A percentile compares a stretch with the other conserved stretches of the same genome.
Conservation (phyloP, 2,888 invertebrate genomes). For the Lingula anatina region DNA sequence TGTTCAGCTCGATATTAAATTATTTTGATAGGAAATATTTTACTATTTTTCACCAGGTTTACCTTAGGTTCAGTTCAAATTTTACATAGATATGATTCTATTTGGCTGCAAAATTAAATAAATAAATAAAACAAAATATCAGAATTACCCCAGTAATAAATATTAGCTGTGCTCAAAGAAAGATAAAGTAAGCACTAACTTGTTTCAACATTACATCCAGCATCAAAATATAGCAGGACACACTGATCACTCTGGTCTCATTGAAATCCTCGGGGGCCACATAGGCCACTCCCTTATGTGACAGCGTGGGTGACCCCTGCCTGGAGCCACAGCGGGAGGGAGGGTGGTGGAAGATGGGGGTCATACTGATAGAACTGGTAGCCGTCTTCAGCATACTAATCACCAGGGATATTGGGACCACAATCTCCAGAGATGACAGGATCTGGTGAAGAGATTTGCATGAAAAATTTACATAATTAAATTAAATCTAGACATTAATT, state of each 20-base stretch:
- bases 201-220: slow-evolving; percentile 91
- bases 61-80: too few species aligned
- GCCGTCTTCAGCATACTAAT: slow-evolving; percentile 75
- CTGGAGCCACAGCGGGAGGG: background rate
- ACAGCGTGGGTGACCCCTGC: background rate
- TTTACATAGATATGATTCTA: too few species aligned
- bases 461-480: slow-evolving; percentile 1
- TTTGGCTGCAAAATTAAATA: too few species aligned
- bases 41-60: too few species aligned
- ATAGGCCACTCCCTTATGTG: background rate
- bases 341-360: too few species aligned
- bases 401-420: slow-evolving; percentile 79
- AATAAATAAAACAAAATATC: too few species aligned
- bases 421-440: slow-evolving; percentile 81
- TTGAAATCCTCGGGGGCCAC: background rate
- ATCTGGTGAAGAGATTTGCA: too few species aligned
- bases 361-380: background rate
- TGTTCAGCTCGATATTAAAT: too few species aligned
- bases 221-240: slow-evolving; percentile 96
- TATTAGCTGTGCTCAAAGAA: too few species aligned
- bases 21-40: too few species aligned
- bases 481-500: background rate
- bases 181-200: slow-evolving; percentile 53
- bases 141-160: too few species aligned
- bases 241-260: slow-evolving; percentile 57